Base-by-base conservation (phyloP, 1,140 invertebrate genomes). In the Cyphomyrmex costatus region DNA sequence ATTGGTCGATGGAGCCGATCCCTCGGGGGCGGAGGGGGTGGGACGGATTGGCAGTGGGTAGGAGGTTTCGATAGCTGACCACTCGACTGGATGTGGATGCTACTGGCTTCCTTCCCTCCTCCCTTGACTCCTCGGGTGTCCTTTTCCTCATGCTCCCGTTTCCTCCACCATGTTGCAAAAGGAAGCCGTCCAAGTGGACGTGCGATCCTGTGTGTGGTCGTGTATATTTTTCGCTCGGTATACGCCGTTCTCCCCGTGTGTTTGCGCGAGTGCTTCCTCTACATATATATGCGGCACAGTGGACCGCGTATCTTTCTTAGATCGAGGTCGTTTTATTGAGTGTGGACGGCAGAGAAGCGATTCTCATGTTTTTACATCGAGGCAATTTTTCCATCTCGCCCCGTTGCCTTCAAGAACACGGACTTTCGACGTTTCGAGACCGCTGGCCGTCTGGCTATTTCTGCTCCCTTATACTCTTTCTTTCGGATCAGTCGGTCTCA, bases 341-440 rank as follows among this genome's bases (percentile, higher is more conserved):
- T 93, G 92, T 90, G 88, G 91, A 93, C 91, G 92, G 87, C 89
- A 92, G 92, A 92, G 92, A 88, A 86, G 86, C 91, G 93, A 93
- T 94, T 91, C 94, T 95, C 94, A 95, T 95, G 95, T 95, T 95
- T 95, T 95, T 95, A 95, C 95, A 95, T 95, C 93, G 93, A 94
- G 93, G 94, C 95, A 95, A 95, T 95, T 95, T 95, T 95, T 94
- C 94, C 93, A 94, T 95, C 91, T 93, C 93, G 94, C 93, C 93
- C 91, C 93, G 93, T 93, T 95, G 92, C 91, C 86, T 91, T 85
- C 80, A 76, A 89, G 92, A 93, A 92, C 92, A 92, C 61, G 86
- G 60, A 86, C 89, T 76, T 88, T 90, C 65, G 82, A 77, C 91
- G 91, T 89, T 88, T 85, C 92, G 12, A 51, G 85, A 88, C 90